Evolutionary conservation across 1,140 invertebrate species (phyloP).

Genomic region (Acromyrmex echinatior): DNA sequence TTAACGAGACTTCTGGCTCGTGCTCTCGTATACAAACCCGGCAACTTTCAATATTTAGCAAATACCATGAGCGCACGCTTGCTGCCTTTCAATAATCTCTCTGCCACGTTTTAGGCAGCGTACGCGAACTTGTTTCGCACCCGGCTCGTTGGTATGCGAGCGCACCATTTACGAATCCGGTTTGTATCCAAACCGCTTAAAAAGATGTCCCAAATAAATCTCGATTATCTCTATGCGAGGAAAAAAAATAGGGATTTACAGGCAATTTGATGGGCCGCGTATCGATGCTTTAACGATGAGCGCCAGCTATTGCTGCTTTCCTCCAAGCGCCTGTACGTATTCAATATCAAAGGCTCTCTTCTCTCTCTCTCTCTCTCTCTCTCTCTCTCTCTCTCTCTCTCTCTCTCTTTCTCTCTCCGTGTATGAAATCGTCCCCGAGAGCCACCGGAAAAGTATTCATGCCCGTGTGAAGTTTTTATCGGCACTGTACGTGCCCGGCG

Average conservation of each 20-base stretch:
- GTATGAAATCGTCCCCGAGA: constrained; percentile 24
- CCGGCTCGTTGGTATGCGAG: constrained; percentile 39
- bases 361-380: background rate
- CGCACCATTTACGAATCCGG: constrained; percentile 64
- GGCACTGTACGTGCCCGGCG: constrained; percentile 25
- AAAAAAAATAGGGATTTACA: constrained; percentile 48
- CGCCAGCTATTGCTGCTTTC: background rate
- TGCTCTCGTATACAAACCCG: background rate
- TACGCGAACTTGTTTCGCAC: background rate
- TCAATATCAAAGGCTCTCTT: background rate
- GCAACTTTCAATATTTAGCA: constrained; percentile 50
- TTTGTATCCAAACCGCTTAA: constrained; percentile 61
- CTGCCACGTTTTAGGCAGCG: background rate
- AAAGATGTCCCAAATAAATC: constrained; percentile 54
- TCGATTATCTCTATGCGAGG: constrained; percentile 37
- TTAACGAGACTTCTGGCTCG: constrained; percentile 23
- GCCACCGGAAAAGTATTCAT: constrained; percentile 33
- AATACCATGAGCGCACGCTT: constrained; percentile 11
- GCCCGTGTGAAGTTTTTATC: constrained; percentile 48
- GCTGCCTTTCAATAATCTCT: constrained; percentile 49
- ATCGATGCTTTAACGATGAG: constrained; percentile 44
- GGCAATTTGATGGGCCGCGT: constrained; percentile 44
- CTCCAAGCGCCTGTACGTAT: constrained; percentile 23
- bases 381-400: background rate
- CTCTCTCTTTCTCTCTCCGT: no score